Evolutionary conservation across 2,113 vertebrate species (phyloP).

Genomic region (Sinosuthora webbiana): DNA sequence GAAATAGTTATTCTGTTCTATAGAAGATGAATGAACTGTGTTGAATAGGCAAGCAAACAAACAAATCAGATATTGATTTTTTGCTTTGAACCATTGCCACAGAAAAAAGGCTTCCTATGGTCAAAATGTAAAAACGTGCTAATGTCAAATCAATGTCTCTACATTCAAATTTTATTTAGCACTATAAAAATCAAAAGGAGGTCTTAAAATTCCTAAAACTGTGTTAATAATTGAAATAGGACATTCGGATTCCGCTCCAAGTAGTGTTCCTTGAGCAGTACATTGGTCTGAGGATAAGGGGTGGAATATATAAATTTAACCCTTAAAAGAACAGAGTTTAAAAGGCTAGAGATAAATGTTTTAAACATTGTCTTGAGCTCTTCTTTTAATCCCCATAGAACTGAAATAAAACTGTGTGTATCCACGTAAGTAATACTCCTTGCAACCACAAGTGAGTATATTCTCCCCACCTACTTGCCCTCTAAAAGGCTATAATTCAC

Average conservation of each 20-base stretch:
- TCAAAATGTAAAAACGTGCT: neutral
- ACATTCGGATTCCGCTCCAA: conserved; percentile 58
- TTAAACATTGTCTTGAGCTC: neutral
- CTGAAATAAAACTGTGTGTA: neutral
- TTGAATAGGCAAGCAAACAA: neutral
- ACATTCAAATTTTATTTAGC: conserved; percentile 52
- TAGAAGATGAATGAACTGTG: neutral
- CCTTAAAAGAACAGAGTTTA: neutral
- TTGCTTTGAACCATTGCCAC: neutral
- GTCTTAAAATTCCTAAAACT: conserved; percentile 3
- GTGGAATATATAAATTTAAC: neutral
- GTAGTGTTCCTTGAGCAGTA: conserved; percentile 49
- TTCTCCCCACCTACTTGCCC: neutral
- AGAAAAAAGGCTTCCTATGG: neutral
- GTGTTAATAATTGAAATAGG: conserved; percentile 44
- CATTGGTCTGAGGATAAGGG: neutral
- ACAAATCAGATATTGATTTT: neutral
- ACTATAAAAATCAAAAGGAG: conserved; percentile 33
- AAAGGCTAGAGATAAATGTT: neutral
- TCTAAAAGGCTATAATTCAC: neutral
- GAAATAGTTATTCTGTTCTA: neutral
- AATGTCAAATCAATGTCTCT: neutral
- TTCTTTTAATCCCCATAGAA: neutral
- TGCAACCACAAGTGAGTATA: neutral
- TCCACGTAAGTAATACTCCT: neutral